Evolutionary conservation across 2,113 vertebrate genomes (phyloP).

Genomic region (Ceuthmochares aereus): DNA sequence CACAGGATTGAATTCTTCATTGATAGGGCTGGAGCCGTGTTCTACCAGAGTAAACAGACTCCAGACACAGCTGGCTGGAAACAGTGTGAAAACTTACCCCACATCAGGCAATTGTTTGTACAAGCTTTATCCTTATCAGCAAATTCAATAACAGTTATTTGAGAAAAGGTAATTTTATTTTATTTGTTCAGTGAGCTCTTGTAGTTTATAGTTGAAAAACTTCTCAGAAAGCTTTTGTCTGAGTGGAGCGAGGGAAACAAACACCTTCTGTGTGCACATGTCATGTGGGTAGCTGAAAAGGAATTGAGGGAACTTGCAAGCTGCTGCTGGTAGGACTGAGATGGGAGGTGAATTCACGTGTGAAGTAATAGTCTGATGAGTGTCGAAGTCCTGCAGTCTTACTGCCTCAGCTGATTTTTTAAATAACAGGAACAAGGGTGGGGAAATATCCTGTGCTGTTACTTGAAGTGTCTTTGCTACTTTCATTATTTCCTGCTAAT

Average conservation of each 20-base stretch:
- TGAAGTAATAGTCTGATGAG: neutral
- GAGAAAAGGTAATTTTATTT: conserved; percentile 16
- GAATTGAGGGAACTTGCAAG: neutral
- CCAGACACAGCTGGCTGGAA: neutral
- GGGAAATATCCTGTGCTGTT: conserved; percentile 22
- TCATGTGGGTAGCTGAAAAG: neutral
- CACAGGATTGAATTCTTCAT: neutral
- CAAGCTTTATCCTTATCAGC: conserved; percentile 3
- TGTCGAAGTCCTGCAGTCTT: neutral
- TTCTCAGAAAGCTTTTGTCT: neutral
- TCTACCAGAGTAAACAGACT: conserved; percentile 7
- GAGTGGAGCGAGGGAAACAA: neutral
- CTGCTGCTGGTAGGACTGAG: neutral
- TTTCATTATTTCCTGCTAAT: conserved; percentile 40
- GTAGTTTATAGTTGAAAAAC: neutral
- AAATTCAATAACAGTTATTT: neutral
- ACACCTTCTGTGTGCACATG: neutral
- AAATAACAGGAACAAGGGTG: conserved; percentile 37
- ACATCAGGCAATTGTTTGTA: conserved; percentile 20
- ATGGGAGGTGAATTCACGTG: neutral
- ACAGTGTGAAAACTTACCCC: neutral
- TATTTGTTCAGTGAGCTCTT: conserved; percentile 35
- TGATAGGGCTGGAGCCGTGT: neutral
- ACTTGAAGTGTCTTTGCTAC: neutral
- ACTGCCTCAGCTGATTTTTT: conserved; percentile 32